A percentile compares a stretch with the other conserved stretches of the same genome.
These are phyloP conservation scores for Caenorhabditis angaria DNA, from an alignment of 2,888 invertebrate species.

Conservation along the genomic window DNA sequence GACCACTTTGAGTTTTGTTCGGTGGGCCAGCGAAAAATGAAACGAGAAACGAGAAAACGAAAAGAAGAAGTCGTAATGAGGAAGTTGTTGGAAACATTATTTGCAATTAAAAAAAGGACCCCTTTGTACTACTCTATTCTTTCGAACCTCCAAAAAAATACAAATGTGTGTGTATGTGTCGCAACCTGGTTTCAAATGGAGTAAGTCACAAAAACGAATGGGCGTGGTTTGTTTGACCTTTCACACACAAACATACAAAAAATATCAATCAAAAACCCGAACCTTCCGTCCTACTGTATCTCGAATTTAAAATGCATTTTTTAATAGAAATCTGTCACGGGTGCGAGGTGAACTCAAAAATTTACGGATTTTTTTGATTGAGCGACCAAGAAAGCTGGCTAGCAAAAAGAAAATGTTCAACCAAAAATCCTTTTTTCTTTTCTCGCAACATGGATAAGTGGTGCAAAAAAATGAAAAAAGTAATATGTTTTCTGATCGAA, in stretches of 20 bases:
- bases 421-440: not conserved
- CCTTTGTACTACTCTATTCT: not conserved
- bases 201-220: slow-evolving; percentile 11
- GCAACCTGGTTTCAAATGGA: not conserved
- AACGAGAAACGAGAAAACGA: slow-evolving; percentile 5
- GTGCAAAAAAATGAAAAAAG: too few species aligned
- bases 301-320: slow-evolving; percentile 38
- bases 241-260: slow-evolving; percentile 17
- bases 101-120: slow-evolving; percentile 12
- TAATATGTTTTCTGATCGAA: too few species aligned
- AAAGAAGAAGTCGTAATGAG: slow-evolving; percentile 24
- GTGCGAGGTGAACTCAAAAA: too few species aligned
- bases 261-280: slow-evolving; percentile 19
- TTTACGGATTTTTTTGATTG: not conserved
- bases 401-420: not conserved
- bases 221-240: slow-evolving; percentile 11
- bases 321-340: slow-evolving; percentile 35
- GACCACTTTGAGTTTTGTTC: too few species aligned
- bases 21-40: too few species aligned
- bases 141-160: slow-evolving; percentile 17
- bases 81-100: slow-evolving; percentile 13
- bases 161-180: slow-evolving; percentile 12
- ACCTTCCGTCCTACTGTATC: slow-evolving; percentile 30
- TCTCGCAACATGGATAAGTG: not conserved
- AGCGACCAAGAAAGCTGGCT: too few species aligned